A percentile compares a stretch with the other conserved stretches of the same genome.
Evolutionary conservation across 2,113 vertebrate species (phyloP).

Genomic region (Callopanchax toddi): DNA sequence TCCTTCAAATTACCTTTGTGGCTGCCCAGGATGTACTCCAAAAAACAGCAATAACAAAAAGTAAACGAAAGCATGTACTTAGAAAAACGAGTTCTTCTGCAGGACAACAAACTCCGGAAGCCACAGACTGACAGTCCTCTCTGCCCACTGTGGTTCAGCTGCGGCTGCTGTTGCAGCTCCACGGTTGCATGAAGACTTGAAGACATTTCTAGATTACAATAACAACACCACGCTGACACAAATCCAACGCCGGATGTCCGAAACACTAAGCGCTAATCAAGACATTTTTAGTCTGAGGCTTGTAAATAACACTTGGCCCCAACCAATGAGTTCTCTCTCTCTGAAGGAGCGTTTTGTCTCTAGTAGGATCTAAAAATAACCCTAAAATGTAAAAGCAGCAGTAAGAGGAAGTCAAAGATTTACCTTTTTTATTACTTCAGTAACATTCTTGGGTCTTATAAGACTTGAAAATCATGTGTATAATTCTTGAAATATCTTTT

Average conservation of each 20-base stretch:
- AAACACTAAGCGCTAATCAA: conserved; percentile 53
- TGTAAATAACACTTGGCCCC: conserved; percentile 53
- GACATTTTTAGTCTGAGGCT: conserved; percentile 66
- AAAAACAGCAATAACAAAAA: conserved; percentile 24
- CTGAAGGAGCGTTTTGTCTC: conserved; percentile 30
- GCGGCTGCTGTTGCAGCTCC: conserved; percentile 64
- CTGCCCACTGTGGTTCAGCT: too few relatives aligned
- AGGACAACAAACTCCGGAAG: conserved; percentile 79
- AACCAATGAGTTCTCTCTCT: conserved; percentile 8
- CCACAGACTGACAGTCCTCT: conserved; percentile 67
- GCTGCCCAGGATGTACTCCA: conserved; percentile 45
- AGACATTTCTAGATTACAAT: conserved; percentile 72
- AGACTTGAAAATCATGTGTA: conserved; percentile 8
- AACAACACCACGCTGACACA: conserved; percentile 62
- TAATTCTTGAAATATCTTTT: conserved; percentile 24
- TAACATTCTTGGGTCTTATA: conserved; percentile 4
- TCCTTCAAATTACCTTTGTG: conserved; percentile 67
- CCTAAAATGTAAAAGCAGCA: conserved; percentile 14
- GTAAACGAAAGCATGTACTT: conserved; percentile 62
- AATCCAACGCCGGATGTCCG: conserved; percentile 75
- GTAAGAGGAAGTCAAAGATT: neutral
- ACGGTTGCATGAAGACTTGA: conserved; percentile 42
- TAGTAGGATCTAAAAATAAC: conserved; percentile 37
- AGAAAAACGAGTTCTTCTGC: conserved; percentile 42
- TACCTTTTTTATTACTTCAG: neutral